These are phyloP conservation scores for Sarotherodon lohbergeri DNA, from an alignment of 2,113 vertebrate species.

Conservation along the genomic window DNA sequence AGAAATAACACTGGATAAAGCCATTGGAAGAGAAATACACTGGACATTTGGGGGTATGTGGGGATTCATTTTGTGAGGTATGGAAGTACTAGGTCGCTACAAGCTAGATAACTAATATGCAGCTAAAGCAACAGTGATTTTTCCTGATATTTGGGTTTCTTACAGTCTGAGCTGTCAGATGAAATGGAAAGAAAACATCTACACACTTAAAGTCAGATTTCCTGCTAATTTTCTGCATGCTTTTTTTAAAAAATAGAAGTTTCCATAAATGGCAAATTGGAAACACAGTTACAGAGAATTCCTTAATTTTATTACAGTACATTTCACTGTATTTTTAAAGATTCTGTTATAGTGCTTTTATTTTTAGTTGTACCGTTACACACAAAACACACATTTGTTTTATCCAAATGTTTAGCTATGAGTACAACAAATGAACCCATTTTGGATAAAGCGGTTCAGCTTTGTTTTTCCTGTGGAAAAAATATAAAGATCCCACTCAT, in stretches of 20 bases:
- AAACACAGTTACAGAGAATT: background rate
- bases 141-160: background rate
- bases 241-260: background rate
- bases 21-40: background rate
- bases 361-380: accelerated
- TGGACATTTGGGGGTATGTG: background rate
- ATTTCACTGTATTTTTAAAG: background rate
- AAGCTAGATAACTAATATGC: background rate
- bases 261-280: background rate
- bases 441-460: background rate
- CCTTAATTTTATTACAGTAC: background rate
- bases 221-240: background rate
- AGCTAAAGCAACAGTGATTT: background rate
- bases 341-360: background rate
- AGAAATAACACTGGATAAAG: background rate
- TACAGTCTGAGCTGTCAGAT: background rate
- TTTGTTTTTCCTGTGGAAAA: background rate
- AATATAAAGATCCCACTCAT: background rate
- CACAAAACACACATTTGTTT: background rate
- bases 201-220: background rate
- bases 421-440: background rate
- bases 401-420: background rate
- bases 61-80: background rate
- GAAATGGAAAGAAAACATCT: background rate
- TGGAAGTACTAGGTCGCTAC: background rate